Evolutionary conservation across 2,797 vertebrate species (phyloP).

Genomic region (Neosilurus mollespiculum): DNA sequence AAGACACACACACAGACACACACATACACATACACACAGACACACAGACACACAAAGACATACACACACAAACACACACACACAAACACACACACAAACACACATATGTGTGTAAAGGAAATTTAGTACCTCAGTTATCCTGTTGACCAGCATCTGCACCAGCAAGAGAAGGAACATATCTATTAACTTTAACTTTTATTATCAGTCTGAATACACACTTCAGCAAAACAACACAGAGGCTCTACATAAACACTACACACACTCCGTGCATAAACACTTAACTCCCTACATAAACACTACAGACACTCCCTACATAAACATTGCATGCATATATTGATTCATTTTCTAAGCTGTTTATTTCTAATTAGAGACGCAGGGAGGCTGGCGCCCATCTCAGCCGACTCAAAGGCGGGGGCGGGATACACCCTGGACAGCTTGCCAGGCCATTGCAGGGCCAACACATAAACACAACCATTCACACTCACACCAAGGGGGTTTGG

Average conservation of each 20-base stretch:
- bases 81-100: conserved; percentile 1
- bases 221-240: not conserved
- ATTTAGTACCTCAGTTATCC: conserved; percentile 95
- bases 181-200: not conserved
- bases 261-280: too few species aligned
- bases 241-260: not conserved
- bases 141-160: conserved; percentile 99
- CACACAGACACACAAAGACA: not conserved
- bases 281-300: too few species aligned
- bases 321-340: too few species aligned
- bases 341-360: too few species aligned
- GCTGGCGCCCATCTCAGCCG: too few species aligned
- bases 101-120: conserved; percentile 31
- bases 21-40: not conserved
- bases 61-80: not conserved
- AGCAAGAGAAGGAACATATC: conserved; percentile 68
- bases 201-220: not conserved
- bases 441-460: too few species aligned
- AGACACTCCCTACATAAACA: not conserved
- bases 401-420: too few species aligned
- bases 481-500: too few species aligned
- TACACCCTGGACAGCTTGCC: too few species aligned
- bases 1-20: not conserved
- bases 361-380: too few species aligned
- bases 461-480: too few species aligned